Conservation (phyloP, 2,797 vertebrate genomes). For the Todus mexicanus region DNA sequence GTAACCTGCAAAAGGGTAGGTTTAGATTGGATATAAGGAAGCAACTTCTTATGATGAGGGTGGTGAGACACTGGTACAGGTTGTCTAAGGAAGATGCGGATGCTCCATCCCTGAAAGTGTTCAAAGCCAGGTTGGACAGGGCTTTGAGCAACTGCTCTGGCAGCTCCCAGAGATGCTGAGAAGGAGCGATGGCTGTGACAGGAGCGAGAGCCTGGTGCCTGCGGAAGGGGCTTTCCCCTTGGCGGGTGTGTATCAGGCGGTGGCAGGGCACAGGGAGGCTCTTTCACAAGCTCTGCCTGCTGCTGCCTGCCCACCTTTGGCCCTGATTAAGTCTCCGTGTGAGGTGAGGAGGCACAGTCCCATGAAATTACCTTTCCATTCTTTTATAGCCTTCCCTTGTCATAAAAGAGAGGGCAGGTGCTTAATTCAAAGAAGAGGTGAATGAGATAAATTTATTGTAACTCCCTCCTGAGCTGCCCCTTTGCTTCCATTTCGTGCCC, state of each 20-base stretch:
- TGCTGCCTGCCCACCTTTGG: not conserved
- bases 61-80: not conserved
- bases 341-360: not conserved
- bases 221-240: rapidly evolving
- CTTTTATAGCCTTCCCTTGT: no score
- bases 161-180: not conserved
- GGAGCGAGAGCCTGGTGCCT: rapidly evolving
- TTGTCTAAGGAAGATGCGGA: no score
- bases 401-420: not conserved
- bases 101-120: no score
- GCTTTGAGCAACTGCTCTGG: no score
- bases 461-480: not conserved
- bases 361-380: not conserved
- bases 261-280: not conserved
- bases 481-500: not conserved
- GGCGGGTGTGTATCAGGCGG: not conserved
- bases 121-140: no score
- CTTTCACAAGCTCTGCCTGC: not conserved
- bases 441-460: not conserved
- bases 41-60: not conserved
- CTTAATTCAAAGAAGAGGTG: not conserved
- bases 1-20: not conserved
- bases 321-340: not conserved
- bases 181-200: not conserved
- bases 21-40: not conserved